These are phyloP conservation scores for Hippopotamyrus pictus DNA, from an alignment of 2,797 vertebrate genomes.

Conservation along the genomic window DNA sequence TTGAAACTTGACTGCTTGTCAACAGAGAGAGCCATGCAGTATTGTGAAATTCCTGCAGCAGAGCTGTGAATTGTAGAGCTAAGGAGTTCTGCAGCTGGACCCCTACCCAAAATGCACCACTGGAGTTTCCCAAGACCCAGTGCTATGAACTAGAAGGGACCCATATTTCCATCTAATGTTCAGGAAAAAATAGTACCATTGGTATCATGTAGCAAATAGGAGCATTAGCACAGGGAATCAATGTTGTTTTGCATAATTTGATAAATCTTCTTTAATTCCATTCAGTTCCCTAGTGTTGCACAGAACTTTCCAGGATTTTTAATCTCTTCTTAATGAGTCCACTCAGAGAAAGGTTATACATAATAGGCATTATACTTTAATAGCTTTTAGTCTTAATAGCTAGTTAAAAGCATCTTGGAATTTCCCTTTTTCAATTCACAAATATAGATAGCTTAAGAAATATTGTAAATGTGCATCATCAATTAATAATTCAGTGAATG, in stretches of 20 bases:
- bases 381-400: conserved; percentile 47
- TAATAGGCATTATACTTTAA: conserved; percentile 23
- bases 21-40: background rate
- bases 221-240: conserved; percentile 62
- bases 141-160: background rate
- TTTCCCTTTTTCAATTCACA: background rate
- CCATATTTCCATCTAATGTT: background rate
- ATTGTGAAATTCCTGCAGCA: background rate
- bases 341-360: conserved; percentile 29
- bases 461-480: background rate
- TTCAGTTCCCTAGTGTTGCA: conserved; percentile 53
- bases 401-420: conserved; percentile 26
- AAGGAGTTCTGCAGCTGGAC: background rate
- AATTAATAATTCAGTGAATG: background rate
- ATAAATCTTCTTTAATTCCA: conserved; percentile 56
- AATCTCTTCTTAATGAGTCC: conserved; percentile 41
- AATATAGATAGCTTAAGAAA: background rate
- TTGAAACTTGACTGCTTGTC: no score
- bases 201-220: background rate
- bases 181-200: background rate
- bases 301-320: conserved; percentile 33
- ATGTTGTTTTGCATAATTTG: conserved; percentile 69
- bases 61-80: background rate
- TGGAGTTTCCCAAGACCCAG: background rate
- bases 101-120: background rate